Conservation (phyloP, 2,797 vertebrate species). For the Brachymystax lenok region DNA sequence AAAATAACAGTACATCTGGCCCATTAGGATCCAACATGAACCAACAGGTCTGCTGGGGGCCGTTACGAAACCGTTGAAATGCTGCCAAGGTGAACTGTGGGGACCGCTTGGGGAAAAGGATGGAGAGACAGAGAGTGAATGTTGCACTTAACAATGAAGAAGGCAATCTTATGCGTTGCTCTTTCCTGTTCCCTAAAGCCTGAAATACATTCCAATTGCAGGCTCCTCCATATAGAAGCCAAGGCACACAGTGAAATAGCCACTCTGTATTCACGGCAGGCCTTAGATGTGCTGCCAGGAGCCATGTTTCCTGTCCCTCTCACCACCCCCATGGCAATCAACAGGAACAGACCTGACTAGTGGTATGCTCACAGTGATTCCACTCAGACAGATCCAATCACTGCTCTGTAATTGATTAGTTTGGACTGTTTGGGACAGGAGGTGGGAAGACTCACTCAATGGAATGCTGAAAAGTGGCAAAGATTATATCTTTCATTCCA, state of each 20-base stretch:
- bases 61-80: slow-evolving; percentile 34
- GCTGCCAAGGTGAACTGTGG: slow-evolving; percentile 33
- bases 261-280: slow-evolving; percentile 19
- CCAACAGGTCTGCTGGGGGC: slow-evolving; percentile 4
- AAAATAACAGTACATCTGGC: background rate
- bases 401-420: slow-evolving; percentile 23
- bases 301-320: slow-evolving; percentile 31
- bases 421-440: background rate
- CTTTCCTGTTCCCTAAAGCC: slow-evolving; percentile 44
- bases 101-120: slow-evolving; percentile 13
- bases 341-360: slow-evolving; percentile 38
- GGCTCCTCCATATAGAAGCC: slow-evolving; percentile 22
- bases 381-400: slow-evolving; percentile 17
- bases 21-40: slow-evolving; percentile 3
- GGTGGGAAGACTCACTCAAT: slow-evolving; percentile 4
- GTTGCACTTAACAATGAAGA: slow-evolving; percentile 38
- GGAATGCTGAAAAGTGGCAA: background rate
- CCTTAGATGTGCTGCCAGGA: slow-evolving; percentile 44
- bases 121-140: slow-evolving; percentile 28
- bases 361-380: slow-evolving; percentile 36
- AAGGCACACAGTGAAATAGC: slow-evolving; percentile 19
- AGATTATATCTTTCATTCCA: background rate
- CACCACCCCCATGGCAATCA: slow-evolving; percentile 27
- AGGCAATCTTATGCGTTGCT: slow-evolving; percentile 37
- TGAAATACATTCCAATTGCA: slow-evolving; percentile 25